Base-by-base conservation (phyloP, 2,888 invertebrate species). In the Tyria jacobaeae region DNA sequence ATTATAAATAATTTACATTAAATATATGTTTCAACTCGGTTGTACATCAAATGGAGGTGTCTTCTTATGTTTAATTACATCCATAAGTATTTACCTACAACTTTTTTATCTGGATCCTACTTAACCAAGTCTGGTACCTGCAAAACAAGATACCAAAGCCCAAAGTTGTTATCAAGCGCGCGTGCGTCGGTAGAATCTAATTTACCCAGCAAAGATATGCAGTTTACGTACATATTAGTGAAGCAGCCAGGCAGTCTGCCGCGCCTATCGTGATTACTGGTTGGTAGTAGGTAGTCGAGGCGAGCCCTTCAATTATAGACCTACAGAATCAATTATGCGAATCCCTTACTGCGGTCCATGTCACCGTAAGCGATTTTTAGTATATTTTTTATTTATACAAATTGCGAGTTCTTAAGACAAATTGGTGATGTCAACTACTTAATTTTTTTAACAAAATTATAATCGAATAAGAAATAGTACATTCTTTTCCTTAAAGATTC, bases 221-320 rank as follows among this genome's bases (percentile, higher is more conserved):
- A 10, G 21, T 47, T 9, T 47, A 56, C 10, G 15, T 35, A 35
- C 47, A 35, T 47, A 10, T 47, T 10, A 4, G 25, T 35, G 47
- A 25, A 60, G 69, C 62, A 77, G 82, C 79, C 83, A 83, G 68
- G 77, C 83, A 66, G 85, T 84, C 85, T 85, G 72, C 80, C 81
- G 77, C 81, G 72, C 81, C 82, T 76, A 68, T 63, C 50, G 47
- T 57, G 68, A 78, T 79, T 76, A 81, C 63, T 62, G 62, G 64
- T 58, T 59, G 66, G 31, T 60, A 55, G 60, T 54, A 62, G 68
- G 66, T 59, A 64, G 54, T 21, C 44, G 57, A 41, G 61, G 66
- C 74, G 57, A 68, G 71, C 68, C 75, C 73, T 72, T 67, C 70
- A 73, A 77, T 79, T 76, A 78, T 68, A 5, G 51, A 27, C 17